These are phyloP conservation scores for Cephus spinipes DNA, from an alignment of 2,888 invertebrate genomes.

Conservation along the genomic window DNA sequence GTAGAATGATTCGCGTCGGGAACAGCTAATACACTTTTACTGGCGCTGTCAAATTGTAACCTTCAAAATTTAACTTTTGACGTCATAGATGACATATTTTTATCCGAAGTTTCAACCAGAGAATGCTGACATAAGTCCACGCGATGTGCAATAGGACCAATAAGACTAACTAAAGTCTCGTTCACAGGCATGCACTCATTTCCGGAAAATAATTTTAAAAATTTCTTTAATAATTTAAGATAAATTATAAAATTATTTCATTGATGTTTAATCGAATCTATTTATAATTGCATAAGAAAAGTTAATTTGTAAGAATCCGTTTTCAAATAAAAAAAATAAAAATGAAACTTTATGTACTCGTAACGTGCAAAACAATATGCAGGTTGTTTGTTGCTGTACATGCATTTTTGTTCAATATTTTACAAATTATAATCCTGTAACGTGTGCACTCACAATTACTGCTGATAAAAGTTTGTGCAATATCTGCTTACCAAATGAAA, in stretches of 20 bases:
- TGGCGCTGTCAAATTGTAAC: conserved; percentile 39
- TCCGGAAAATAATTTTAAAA: neutral
- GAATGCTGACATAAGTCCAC: neutral
- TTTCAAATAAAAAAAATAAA: neutral
- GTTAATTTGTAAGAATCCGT: neutral
- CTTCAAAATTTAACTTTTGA: conserved; percentile 45
- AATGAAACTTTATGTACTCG: neutral
- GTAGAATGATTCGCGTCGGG: neutral
- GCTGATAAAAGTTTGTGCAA: neutral
- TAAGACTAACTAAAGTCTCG: neutral
- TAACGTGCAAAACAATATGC: neutral
- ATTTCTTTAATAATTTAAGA: neutral
- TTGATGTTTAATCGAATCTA: neutral
- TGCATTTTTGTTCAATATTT: neutral
- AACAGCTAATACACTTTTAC: neutral
- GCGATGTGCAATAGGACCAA: neutral
- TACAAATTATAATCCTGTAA: neutral
- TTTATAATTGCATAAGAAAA: neutral
- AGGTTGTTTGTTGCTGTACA: neutral
- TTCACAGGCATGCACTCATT: neutral
- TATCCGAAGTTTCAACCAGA: neutral
- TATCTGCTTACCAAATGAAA: neutral
- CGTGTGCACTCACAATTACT: neutral
- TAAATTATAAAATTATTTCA: neutral
- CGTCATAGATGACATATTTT: conserved; percentile 29